Evolutionary conservation across 2,797 vertebrate genomes (phyloP), one percentile per base, ranked within the genome.

Genomic region (Yasuhikotakia modesta): DNA sequence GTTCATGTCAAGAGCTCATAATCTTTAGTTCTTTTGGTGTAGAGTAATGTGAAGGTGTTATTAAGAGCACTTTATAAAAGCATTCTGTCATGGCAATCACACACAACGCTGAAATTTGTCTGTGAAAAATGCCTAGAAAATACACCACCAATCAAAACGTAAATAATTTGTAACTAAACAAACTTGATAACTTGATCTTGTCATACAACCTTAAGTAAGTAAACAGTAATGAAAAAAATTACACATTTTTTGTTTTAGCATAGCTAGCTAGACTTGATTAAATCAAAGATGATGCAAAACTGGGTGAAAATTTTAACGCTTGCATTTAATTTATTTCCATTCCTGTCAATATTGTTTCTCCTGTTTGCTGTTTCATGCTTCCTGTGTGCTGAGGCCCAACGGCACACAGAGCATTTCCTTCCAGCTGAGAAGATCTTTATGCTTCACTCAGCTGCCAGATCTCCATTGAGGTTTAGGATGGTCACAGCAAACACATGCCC

Each of bases 351-450:
- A 13, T 46, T 17, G 22, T 46, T 43, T 48, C 13, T 39, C 11
- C 7, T 45, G 50, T 50, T 70, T 52, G 27, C 60, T 8, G 16
- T 74, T 64, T 14, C 64, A 6, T 63, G 30, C 6, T 61, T 73
- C 48, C n/a, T 63, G 74, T 2, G 17, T 48, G 30, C 43, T 69
- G 35, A 12, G 53, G 27, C 74, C 79, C 68, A 53, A 78, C 11
- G 45, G 65, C 57, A 81, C 32, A 72, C 19, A 19, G 65, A 73
- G 46, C 45, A 70, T 75, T 78, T 81, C 32, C 74, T 81, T 81
- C 73, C 68, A 53, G 79, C 43, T 76, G 60, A 81, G 16, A 27
- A 76, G 58, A 8, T 66, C 68, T 69, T 81, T 45, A 81, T 69
- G 74, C 74, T 72, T 78, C 74, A 78, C 75, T 76, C 60, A 30